These are phyloP conservation scores for Ectemnius cavifrons DNA, from an alignment of 2,888 invertebrate genomes.

Conservation along the genomic window DNA sequence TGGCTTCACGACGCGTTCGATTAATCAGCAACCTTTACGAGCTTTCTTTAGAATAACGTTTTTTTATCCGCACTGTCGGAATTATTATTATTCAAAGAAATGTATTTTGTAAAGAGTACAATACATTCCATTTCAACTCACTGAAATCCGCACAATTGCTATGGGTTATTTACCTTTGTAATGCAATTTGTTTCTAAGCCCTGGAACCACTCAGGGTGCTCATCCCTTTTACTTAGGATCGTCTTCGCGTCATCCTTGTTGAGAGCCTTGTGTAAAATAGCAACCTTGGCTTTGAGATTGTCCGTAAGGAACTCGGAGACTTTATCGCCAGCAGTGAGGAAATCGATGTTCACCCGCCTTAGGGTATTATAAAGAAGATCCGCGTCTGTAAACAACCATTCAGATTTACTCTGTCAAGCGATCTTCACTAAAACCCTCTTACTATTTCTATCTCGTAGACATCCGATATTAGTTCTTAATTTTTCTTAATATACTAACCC, in stretches of 20 bases:
- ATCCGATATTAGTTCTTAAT: not conserved
- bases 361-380: slow-evolving; percentile 86
- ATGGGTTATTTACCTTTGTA: slow-evolving; percentile 66
- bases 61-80: no score
- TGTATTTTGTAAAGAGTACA: no score
- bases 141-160: not conserved
- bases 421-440: no score
- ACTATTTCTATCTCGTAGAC: no score
- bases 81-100: no score
- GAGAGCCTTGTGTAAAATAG: slow-evolving; percentile 68
- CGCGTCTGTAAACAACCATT: slow-evolving; percentile 80
- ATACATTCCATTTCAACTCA: no score
- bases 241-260: slow-evolving; percentile 81
- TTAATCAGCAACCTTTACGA: no score
- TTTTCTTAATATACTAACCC: slow-evolving; percentile 66
- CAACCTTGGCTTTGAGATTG: slow-evolving; percentile 81
- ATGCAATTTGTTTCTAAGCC: slow-evolving; percentile 79
- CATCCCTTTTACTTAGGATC: slow-evolving; percentile 81
- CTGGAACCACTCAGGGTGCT: slow-evolving; percentile 90
- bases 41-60: no score
- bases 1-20: not conserved
- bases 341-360: slow-evolving; percentile 83
- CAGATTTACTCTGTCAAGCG: not conserved
- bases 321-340: slow-evolving; percentile 84
- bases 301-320: slow-evolving; percentile 87